Evolutionary conservation across 2,888 invertebrate genomes (phyloP).

Genomic region (Tiliacea citrago): DNA sequence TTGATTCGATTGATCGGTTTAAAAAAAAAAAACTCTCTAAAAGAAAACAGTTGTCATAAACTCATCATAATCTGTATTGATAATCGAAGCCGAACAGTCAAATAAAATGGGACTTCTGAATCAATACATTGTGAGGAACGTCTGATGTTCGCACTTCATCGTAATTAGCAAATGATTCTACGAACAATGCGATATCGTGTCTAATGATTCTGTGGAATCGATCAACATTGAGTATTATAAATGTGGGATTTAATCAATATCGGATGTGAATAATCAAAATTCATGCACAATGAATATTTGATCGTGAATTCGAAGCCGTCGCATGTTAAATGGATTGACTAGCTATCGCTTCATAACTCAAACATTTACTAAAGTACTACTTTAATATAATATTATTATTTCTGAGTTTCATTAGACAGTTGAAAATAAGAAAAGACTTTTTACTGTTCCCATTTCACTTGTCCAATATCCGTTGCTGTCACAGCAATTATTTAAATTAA

Average conservation of each 20-base stretch:
- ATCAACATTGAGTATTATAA: constrained; percentile 14
- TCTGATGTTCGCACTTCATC: constrained; percentile 16
- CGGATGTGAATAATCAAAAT: constrained; percentile 31
- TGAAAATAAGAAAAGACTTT: constrained; percentile 24
- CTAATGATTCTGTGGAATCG: constrained; percentile 13
- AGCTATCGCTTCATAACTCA: not conserved
- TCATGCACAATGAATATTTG: constrained; percentile 33
- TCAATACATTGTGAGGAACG: not conserved
- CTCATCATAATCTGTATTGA: not conserved
- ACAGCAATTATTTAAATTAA: constrained; percentile 47
- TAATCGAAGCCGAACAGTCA: not conserved
- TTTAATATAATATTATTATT: not conserved
- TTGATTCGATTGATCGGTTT: too few species aligned
- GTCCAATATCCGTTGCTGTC: constrained; percentile 25
- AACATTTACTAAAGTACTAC: not conserved
- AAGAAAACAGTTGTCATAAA: not conserved
- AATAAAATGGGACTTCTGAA: constrained; percentile 5
- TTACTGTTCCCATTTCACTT: constrained; percentile 20
- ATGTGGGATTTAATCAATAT: constrained; percentile 28
- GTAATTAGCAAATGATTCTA: constrained; percentile 28
- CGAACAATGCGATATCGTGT: constrained; percentile 24
- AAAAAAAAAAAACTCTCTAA: too few species aligned
- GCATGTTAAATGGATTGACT: not conserved
- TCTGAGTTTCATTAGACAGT: constrained; percentile 8
- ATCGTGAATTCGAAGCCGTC: constrained; percentile 3